Percentiles rank a stretch among this genome's conserved stretches.
phyloP scores from a whole-genome alignment of 2,113 vertebrate species.

The Bufo bufo region DNA sequence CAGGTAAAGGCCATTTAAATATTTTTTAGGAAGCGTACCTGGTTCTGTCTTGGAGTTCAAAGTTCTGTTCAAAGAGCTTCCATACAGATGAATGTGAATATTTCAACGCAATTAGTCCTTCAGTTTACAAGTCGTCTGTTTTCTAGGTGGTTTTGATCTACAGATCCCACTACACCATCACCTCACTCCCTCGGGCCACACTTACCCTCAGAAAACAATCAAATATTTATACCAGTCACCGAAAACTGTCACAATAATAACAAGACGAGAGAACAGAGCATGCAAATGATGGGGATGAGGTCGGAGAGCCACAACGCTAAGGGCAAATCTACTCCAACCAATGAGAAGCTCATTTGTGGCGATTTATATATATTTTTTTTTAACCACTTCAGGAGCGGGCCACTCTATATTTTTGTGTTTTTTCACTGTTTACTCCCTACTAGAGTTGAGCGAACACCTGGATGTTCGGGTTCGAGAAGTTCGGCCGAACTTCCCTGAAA shows the following conservation, averaged over 20 bases:
- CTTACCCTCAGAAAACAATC: neutral
- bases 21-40: neutral
- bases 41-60: neutral
- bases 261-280: neutral
- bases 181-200: neutral
- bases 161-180: neutral
- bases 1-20: neutral
- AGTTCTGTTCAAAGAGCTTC: neutral
- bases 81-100: neutral
- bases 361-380: no score
- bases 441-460: no score
- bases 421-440: no score
- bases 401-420: no score
- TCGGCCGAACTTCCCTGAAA: no score
- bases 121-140: neutral
- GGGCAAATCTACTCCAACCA: no score
- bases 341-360: no score
- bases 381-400: no score
- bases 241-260: neutral
- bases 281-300: neutral
- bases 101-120: neutral
- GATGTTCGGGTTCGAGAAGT: no score
- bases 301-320: no score
- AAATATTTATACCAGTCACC: constrained; percentile 1
- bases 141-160: neutral